These are phyloP conservation scores for Apodemia zela DNA, from an alignment of 2,888 invertebrate genomes.

Conservation along the genomic window DNA sequence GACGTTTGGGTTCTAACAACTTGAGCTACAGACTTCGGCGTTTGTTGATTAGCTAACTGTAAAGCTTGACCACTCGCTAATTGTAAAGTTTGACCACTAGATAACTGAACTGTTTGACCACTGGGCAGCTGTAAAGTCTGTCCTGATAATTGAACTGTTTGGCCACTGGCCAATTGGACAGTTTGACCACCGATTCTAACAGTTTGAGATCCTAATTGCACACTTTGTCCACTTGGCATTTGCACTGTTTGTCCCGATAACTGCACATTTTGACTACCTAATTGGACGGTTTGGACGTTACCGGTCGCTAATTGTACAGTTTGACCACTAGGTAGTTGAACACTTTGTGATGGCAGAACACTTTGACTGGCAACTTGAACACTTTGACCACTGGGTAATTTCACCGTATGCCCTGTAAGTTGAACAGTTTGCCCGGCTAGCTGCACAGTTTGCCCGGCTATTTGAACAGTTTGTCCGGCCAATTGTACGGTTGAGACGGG, in stretches of 20 bases:
- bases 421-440: slow-evolving; percentile 60
- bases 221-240: slow-evolving; percentile 44
- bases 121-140: slow-evolving; percentile 46
- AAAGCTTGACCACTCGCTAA: slow-evolving; percentile 63
- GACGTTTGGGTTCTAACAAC: slow-evolving; percentile 57
- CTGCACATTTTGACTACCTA: slow-evolving; percentile 52
- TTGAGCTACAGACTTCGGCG: slow-evolving; percentile 54
- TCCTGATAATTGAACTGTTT: slow-evolving; percentile 73
- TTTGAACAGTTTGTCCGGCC: slow-evolving; percentile 59
- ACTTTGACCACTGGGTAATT: slow-evolving; percentile 61
- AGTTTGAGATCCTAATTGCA: slow-evolving; percentile 41
- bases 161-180: slow-evolving; percentile 44
- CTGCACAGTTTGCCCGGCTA: slow-evolving; percentile 61
- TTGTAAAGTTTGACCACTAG: slow-evolving; percentile 59
- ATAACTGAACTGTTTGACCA: slow-evolving; percentile 48
- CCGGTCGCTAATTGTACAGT: slow-evolving; percentile 50
- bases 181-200: slow-evolving; percentile 40
- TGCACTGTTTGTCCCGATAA: slow-evolving; percentile 47
- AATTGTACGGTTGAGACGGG: slow-evolving; percentile 61
- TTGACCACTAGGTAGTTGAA: slow-evolving; percentile 64
- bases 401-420: slow-evolving; percentile 63
- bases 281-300: slow-evolving; percentile 56
- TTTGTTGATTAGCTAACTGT: slow-evolving; percentile 58
- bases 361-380: slow-evolving; percentile 71
- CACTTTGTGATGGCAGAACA: slow-evolving; percentile 59